phyloP scores from a whole-genome alignment of 2,797 vertebrate species.

The Manis pentadactyla region DNA sequence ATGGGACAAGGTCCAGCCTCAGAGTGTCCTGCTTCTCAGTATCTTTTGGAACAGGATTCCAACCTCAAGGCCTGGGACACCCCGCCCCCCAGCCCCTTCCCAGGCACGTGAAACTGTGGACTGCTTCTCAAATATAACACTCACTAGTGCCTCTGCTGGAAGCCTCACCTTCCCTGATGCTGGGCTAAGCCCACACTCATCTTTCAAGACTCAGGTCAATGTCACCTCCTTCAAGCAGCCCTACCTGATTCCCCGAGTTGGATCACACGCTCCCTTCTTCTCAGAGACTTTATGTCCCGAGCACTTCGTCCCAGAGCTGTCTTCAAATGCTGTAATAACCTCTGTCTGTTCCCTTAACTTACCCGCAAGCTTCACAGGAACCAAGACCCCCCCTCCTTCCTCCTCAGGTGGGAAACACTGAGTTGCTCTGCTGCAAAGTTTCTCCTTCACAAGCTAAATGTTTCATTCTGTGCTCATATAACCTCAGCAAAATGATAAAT shows the following conservation, averaged over 20 bases:
- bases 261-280: background rate
- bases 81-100: background rate
- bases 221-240: background rate
- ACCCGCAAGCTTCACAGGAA: background rate
- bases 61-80: too few species aligned
- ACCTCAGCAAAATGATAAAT: background rate
- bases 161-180: background rate
- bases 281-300: background rate
- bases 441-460: background rate
- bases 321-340: rapidly evolving
- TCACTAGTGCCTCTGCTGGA: background rate
- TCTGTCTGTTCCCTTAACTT: background rate
- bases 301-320: background rate
- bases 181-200: background rate
- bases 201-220: background rate
- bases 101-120: background rate
- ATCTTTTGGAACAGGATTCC: background rate
- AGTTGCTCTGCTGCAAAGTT: rapidly evolving
- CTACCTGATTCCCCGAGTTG: background rate
- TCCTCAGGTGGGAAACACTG: background rate
- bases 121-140: background rate
- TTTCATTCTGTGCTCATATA: background rate
- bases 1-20: background rate
- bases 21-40: background rate
- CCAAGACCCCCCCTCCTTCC: background rate